Evolutionary conservation across 2,888 invertebrate species (phyloP), one percentile per base, ranked within the genome.

Genomic region (Mythimna vitellina): DNA sequence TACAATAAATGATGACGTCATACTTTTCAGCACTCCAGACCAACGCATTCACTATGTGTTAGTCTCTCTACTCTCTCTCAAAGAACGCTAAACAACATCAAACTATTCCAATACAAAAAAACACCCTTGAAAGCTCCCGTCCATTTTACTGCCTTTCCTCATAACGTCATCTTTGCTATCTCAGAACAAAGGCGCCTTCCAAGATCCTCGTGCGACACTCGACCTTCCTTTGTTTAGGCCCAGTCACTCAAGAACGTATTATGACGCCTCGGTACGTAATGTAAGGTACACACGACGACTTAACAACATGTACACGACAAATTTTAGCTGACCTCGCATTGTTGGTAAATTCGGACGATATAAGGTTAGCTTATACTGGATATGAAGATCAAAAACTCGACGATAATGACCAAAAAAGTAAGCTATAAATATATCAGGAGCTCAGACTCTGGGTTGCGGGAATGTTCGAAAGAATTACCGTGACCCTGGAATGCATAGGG

Each of bases 141-240:
- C 8, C 12, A 49, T 14, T 7, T 6, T n/a, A 17, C 17, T 57
- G 57, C 65, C 53, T 53, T 53, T 53, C 22, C 22, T 53, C n/a
- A 53, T 53, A n/a, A 6, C 49, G n/a, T n/a, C 49, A n/a, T 51
- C 49, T n/a, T 51, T 8, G 49, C 49, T 51, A n/a, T 51, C 49
- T n/a, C 49, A 51, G 49, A 51, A 51, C 49, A 51, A 51, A n/a
- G 49, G 49, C 49, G n/a, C n/a, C 49, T 51, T 3, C 9, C n/a
- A 9, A n/a, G 49, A 20, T 17, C 49, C 49, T 51, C 49, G n/a
- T 20, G 6, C 7, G 49, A 51, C 49, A n/a, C 49, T 51, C 49
- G n/a, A 51, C 49, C 49, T 51, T n/a, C 49, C n/a, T 51, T 51
- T 51, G 49, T 51, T 51, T 51, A 20, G 49, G 49, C n/a, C n/a